These are phyloP conservation scores for Corvus hawaiiensis DNA, from an alignment of 2,113 vertebrate genomes.

Conservation along the genomic window DNA sequence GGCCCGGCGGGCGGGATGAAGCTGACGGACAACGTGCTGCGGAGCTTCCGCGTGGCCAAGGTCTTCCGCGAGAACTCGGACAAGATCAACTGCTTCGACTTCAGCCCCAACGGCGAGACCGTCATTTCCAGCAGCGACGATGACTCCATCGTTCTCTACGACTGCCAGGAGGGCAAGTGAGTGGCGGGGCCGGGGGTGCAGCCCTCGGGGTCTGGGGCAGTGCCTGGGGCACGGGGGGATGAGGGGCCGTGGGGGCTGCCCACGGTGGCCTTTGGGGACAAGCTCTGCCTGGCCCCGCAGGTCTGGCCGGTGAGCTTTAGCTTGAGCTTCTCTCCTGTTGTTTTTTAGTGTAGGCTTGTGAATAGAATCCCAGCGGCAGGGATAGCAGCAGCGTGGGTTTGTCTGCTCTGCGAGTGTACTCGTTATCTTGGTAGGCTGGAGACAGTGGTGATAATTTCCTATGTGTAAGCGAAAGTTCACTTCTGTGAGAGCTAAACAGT, in stretches of 20 bases:
- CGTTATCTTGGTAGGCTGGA: background rate
- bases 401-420: fast-evolving
- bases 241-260: background rate
- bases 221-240: background rate
- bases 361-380: background rate
- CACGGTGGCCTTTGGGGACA: background rate
- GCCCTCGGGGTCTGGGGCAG: background rate
- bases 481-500: background rate
- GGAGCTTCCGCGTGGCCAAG: conserved; percentile 98
- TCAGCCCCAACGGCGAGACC: conserved; percentile 96
- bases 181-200: conserved; percentile 10
- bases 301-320: too few species aligned
- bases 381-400: background rate
- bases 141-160: conserved; percentile 95
- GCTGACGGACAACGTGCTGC: conserved; percentile 97
- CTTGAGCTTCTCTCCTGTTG: background rate
- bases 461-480: background rate
- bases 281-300: too few species aligned
- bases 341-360: background rate
- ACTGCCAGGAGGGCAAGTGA: conserved; percentile 99
- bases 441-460: background rate
- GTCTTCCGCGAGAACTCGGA: conserved; percentile 98
- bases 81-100: conserved; percentile 98
- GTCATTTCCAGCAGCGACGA: conserved; percentile 99
- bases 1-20: conserved; percentile 79